Percentiles rank a stretch among this genome's conserved stretches.
These are phyloP conservation scores for Coelopa frigida DNA, from an alignment of 1,140 invertebrate species.

Conservation along the genomic window DNA sequence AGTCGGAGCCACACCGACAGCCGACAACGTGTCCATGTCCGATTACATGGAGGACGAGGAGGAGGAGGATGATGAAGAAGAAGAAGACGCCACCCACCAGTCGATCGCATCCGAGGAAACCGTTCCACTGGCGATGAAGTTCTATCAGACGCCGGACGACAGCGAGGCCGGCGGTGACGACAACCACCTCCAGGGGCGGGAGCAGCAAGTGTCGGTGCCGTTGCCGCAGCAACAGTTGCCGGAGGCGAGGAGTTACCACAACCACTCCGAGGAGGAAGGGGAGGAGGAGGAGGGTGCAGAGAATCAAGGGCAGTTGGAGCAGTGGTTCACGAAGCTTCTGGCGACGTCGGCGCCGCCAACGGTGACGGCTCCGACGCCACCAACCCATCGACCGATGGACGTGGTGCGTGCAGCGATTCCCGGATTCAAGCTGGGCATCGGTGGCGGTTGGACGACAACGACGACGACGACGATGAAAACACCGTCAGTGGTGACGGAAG, in stretches of 20 bases:
- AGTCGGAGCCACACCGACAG: conserved; percentile 4
- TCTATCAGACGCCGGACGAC: conserved; percentile 3
- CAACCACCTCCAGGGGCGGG: not conserved
- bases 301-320: not conserved
- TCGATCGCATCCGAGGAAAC: conserved; percentile 5
- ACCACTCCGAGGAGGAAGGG: conserved; percentile 7
- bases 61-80: not conserved
- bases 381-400: not conserved
- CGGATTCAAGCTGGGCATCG: not conserved
- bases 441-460: not conserved
- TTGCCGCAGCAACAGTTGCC: conserved; percentile 2
- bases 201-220: not conserved
- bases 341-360: not conserved
- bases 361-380: not conserved
- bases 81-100: not conserved
- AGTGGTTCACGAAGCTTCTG: too few relatives aligned
- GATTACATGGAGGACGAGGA: conserved; percentile 25
- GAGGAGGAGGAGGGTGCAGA: conserved; percentile 9
- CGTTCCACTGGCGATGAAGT: conserved; percentile 6
- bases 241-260: not conserved
- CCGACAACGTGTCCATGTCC: conserved; percentile 5
- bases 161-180: conserved; percentile 4
- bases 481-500: not conserved
- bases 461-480: not conserved
- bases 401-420: too few relatives aligned